Base-by-base conservation (phyloP, 2,113 vertebrate genomes). In the Eulacestoma nigropectus region DNA sequence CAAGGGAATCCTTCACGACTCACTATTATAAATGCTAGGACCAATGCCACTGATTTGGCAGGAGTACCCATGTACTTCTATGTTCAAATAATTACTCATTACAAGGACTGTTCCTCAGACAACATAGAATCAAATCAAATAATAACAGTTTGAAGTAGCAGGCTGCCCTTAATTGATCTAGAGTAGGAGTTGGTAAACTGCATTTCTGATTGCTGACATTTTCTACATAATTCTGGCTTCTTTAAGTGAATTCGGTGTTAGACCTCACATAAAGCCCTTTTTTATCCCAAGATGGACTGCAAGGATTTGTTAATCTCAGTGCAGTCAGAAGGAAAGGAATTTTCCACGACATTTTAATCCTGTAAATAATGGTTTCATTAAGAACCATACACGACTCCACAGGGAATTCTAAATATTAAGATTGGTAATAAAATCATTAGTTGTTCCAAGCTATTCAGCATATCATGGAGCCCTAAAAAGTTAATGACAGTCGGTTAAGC, bases 401-500 rank as follows among this genome's bases (percentile, higher is more conserved):
- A 57, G 93, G 92, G 94, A 96, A 94, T 84, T 89, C 91, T 96
- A 96, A 96, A 95, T 97, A 96, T 96, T 96, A 93, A 95, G 87
- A 94, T 7, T 90, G 69, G 84, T 90, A 95, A 94, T 96, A 96
- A 97, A 95, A 96, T 47, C 90, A 95, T 96, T 96, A 95, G 64
- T 35, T 90, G 69, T 90, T 95, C 60, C 87, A 93, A 84, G 69
- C 77, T 95, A 96, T 82, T 94, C 94, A 97, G 84, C 64, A 20
- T 95, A 96, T 93, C 91, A 29, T 17, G 65, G 55, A 93, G 62
- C 47, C 84, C 90, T 96, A 93, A 96, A 95, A 95, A 91, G 83
- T 89, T 96, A 93, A 95, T 77, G 93, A 91, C 78, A 87, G 50
- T 94, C 93, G 90, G 72, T 73, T 94, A 91, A 94, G n/a, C 53